These are phyloP conservation scores for Andrena fulva DNA, from an alignment of 2,888 invertebrate species.

Conservation along the genomic window DNA sequence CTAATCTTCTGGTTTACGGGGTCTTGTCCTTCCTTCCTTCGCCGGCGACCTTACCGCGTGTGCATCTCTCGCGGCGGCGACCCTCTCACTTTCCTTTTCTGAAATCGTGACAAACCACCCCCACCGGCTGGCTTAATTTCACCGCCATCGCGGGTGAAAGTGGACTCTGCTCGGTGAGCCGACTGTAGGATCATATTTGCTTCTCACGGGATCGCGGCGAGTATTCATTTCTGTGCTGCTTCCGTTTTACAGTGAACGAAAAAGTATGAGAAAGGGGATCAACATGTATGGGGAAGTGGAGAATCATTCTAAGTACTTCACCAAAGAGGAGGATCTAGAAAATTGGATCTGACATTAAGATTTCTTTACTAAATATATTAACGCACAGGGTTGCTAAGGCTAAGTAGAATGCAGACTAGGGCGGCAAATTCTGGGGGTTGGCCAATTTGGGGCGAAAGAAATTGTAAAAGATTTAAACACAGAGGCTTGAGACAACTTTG, in stretches of 20 bases:
- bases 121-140: not conserved
- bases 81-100: constrained; percentile 43
- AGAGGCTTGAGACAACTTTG: too few species aligned
- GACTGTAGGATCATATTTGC: not conserved
- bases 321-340: too few species aligned
- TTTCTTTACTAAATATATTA: too few species aligned
- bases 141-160: constrained; percentile 1
- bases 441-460: too few species aligned
- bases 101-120: constrained; percentile 37
- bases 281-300: too few species aligned
- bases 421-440: too few species aligned
- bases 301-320: too few species aligned
- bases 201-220: not conserved
- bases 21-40: constrained; percentile 76
- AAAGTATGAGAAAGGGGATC: not conserved
- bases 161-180: not conserved
- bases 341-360: too few species aligned
- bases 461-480: too few species aligned
- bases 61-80: constrained; percentile 62
- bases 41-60: constrained; percentile 66
- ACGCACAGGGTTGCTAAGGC: too few species aligned
- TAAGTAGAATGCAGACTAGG: too few species aligned
- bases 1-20: constrained; percentile 80
- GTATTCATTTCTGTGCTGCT: not conserved
- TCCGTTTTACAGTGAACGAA: not conserved